Conservation (phyloP, 2,797 vertebrate genomes). For the Rhabdomys pumilio region DNA sequence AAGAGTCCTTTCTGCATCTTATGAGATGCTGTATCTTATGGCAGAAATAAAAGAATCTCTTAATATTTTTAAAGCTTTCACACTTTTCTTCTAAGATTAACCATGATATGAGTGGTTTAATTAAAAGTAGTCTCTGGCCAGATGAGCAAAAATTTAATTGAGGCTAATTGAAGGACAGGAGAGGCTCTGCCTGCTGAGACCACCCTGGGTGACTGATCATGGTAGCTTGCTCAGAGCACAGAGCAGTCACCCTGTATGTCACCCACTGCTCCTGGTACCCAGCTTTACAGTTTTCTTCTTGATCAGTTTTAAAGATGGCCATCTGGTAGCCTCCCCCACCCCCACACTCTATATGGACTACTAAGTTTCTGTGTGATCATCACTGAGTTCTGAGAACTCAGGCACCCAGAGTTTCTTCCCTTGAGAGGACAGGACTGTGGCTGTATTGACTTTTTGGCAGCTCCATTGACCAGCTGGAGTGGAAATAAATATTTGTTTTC, state of each 20-base stretch:
- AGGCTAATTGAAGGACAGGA: constrained; percentile 67
- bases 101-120: constrained; percentile 75
- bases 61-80: not conserved
- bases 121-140: constrained; percentile 70
- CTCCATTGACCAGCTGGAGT: not conserved
- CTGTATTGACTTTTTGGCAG: not conserved
- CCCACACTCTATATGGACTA: not conserved
- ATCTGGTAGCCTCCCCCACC: not conserved
- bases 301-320: not conserved
- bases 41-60: constrained; percentile 38
- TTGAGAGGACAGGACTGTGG: not conserved
- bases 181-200: constrained; percentile 62
- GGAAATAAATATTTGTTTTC: constrained; percentile 35
- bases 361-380: not conserved
- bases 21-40: not conserved
- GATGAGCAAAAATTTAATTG: constrained; percentile 70
- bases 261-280: not conserved
- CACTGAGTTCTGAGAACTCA: not conserved
- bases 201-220: constrained; percentile 69
- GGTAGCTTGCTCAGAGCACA: constrained; percentile 55
- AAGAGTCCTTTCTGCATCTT: not conserved
- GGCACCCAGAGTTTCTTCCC: not conserved
- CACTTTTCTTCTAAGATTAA: constrained; percentile 67
- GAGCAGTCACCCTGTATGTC: constrained; percentile 42
- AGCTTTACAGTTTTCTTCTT: constrained; percentile 8